These are phyloP conservation scores for Calcarius ornatus DNA, from an alignment of 2,113 vertebrate species.

Conservation along the genomic window DNA sequence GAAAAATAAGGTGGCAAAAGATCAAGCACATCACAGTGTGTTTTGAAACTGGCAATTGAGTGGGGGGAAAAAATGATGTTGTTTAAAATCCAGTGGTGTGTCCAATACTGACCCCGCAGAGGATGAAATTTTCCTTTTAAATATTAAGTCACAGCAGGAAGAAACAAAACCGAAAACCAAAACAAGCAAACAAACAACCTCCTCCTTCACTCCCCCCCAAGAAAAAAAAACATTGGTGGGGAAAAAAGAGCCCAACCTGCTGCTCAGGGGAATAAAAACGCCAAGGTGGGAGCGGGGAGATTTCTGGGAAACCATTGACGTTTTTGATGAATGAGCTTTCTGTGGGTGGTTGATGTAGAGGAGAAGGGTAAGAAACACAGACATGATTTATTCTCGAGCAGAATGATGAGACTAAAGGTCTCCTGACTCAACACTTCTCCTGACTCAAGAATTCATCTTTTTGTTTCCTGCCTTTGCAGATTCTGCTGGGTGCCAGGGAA, in stretches of 20 bases:
- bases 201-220: too few species aligned
- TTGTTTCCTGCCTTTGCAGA: neutral
- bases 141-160: neutral
- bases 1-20: neutral
- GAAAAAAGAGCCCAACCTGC: neutral
- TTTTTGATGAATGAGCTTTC: constrained; percentile 15
- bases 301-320: neutral
- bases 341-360: constrained; percentile 6
- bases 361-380: neutral
- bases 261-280: neutral
- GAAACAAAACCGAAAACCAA: neutral
- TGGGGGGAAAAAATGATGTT: rapidly evolving
- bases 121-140: neutral
- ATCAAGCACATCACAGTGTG: rapidly evolving
- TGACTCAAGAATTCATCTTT: neutral
- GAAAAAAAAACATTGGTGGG: neutral
- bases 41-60: neutral
- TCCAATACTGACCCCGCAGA: neutral
- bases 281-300: neutral
- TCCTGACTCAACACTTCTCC: constrained; percentile 41
- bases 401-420: neutral
- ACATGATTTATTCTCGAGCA: neutral
- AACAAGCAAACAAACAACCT: neutral
- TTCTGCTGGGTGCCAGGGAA: neutral
- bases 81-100: neutral